Conservation (phyloP, 1,140 invertebrate species). For the Camponotus pennsylvanicus region DNA sequence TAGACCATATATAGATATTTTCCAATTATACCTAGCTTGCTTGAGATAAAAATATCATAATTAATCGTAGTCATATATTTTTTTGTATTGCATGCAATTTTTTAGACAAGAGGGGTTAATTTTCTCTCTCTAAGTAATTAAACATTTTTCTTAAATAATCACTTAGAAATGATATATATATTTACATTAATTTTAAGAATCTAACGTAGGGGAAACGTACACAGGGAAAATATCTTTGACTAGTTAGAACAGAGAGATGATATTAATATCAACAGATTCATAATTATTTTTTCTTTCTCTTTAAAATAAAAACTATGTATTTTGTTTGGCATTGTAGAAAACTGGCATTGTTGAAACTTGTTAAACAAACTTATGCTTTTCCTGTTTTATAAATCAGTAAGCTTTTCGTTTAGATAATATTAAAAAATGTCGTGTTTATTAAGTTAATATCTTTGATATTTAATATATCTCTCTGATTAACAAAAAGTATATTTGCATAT, state of each 20-base stretch:
- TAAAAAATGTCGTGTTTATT: not conserved
- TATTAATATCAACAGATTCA: not conserved
- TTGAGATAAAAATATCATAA: too few relatives aligned
- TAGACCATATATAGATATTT: not conserved
- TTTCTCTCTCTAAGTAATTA: not conserved
- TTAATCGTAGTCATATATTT: too few relatives aligned
- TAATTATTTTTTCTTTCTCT: not conserved
- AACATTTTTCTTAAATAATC: constrained; percentile 10
- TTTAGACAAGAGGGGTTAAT: not conserved
- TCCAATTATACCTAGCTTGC: not conserved
- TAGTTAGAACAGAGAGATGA: too few relatives aligned
- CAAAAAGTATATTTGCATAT: too few relatives aligned
- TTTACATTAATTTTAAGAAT: not conserved
- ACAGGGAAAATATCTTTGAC: not conserved
- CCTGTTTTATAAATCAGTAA: not conserved
- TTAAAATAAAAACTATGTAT: not conserved
- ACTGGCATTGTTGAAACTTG: not conserved
- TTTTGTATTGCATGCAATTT: not conserved
- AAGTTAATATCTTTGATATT: too few relatives aligned
- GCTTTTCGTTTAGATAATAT: not conserved
- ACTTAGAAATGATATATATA: not conserved
- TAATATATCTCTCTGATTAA: too few relatives aligned
- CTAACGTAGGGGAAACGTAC: not conserved
- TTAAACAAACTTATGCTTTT: not conserved
- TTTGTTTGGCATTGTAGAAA: not conserved